phyloP scores from a whole-genome alignment of 2,888 invertebrate genomes.

The Apamea sordens region DNA sequence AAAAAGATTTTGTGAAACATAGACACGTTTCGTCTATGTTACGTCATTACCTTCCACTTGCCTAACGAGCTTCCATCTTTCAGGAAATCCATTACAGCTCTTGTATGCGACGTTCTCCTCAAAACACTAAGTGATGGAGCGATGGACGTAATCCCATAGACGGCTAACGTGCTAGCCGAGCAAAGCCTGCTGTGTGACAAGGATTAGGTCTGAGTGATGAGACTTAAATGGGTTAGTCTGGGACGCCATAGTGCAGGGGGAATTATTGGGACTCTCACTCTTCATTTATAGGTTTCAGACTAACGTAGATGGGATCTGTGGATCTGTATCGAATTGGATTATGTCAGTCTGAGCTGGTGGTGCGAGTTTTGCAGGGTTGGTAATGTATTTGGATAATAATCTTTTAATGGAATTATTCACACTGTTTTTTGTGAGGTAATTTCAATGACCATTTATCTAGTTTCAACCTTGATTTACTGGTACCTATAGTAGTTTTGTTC shows the following conservation, averaged over 20 bases:
- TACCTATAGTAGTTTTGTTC: too few relatives aligned
- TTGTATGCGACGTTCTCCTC: conserved; percentile 20
- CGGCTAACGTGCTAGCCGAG: conserved; percentile 34
- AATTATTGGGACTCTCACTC: conserved; percentile 30
- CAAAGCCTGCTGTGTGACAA: conserved; percentile 37
- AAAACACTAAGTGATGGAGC: conserved; percentile 55
- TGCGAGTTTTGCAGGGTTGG: not conserved
- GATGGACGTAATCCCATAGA: conserved; percentile 57
- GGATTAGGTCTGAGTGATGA: conserved; percentile 58
- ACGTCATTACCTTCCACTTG: not conserved
- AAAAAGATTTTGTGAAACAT: not conserved
- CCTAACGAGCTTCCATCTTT: conserved; percentile 16
- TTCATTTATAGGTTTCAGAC: conserved; percentile 35
- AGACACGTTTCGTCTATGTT: not conserved
- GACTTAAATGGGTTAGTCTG: conserved; percentile 58
- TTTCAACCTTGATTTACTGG: not conserved
- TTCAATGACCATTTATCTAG: not conserved
- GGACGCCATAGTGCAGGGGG: not conserved
- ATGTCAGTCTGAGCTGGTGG: not conserved
- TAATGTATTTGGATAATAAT: not conserved
- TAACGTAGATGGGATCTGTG: conserved; percentile 17
- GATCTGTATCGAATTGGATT: conserved; percentile 34
- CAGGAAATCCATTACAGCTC: conserved; percentile 46
- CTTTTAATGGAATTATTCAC: not conserved
- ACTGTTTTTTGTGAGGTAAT: not conserved